Base-by-base conservation (phyloP, 2,113 vertebrate species). In the Neoarius graeffei region DNA sequence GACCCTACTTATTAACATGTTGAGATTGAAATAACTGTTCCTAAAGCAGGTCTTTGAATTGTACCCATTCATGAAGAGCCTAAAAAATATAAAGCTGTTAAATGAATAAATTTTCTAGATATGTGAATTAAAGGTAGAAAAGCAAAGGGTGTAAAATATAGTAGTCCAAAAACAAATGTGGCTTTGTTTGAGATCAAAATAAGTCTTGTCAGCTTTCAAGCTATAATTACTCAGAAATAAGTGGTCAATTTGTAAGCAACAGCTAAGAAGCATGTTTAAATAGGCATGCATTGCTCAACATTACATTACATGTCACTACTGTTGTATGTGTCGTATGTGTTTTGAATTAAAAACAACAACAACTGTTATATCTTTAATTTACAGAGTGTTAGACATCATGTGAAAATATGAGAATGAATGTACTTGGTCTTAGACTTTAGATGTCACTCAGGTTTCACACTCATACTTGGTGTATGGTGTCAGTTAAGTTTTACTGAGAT, bases 151-250 rank as follows among this genome's bases (percentile, higher is more conserved):
- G 74, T 52, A n/a, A 54, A 79, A 76, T 48, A 1, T 11, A 76
- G 73, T 91, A 15, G 20, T 42, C 11, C 19, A 50, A 50, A 42
- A 74, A 74, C 35, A 23, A 50, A 74, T 11, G 42, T 50, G 69
- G 15, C 69, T 35, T 71, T 95, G 94, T 94, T 95, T 96, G 95
- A 93, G 95, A 94, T 42, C 48, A 7, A 69, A 35, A 9, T 4
- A 71, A 35, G 67, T 0, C 15, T 93, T 93, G 94, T 96, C 96
- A 95, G 96, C 95, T 95, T 95, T 91, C 92, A 90, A 93, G 90
- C 95, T 96, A 97, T 96, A 93, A 90, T 94, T 94, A 91, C 67
- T n/a, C 60, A 62, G 20, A 62, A 20, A 42, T 42, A n/a, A 66
- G 25, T 15, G 17, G 64, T 66, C 25, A 27, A 42, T 66, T n/a